These are phyloP conservation scores for Drosophila kuntzei DNA, from an alignment of 2,888 invertebrate species.

Conservation along the genomic window DNA sequence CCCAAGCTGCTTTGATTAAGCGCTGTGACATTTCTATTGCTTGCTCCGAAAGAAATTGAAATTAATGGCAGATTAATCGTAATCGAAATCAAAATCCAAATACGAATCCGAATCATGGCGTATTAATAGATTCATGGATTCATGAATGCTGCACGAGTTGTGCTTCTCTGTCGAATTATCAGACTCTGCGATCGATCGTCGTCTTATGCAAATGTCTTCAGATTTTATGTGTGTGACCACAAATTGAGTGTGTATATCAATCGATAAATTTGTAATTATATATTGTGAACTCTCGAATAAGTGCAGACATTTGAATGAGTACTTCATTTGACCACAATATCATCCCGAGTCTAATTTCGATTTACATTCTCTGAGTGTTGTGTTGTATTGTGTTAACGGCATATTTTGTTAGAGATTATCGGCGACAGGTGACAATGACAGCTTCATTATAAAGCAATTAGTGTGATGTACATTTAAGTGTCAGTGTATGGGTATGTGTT, in stretches of 20 bases:
- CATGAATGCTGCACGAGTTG: slow-evolving; percentile 15
- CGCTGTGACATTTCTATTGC: slow-evolving; percentile 75
- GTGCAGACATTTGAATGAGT: slow-evolving; percentile 6
- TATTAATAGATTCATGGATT: slow-evolving; percentile 60
- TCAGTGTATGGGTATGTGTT: slow-evolving; percentile 20
- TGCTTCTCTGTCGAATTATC: slow-evolving; percentile 28
- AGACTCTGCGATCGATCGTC: slow-evolving; percentile 20
- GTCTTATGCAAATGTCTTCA: slow-evolving; percentile 49
- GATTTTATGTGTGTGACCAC: slow-evolving; percentile 1
- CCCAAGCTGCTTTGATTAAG: slow-evolving; percentile 78
- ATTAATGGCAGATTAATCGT: slow-evolving; percentile 76
- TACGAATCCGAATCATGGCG: slow-evolving; percentile 26
- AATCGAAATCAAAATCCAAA: slow-evolving; percentile 43
- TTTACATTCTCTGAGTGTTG: slow-evolving; percentile 5
- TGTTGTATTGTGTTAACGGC: slow-evolving; percentile 24
- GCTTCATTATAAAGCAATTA: slow-evolving; percentile 83
- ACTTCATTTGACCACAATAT: slow-evolving; percentile 9
- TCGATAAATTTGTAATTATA: slow-evolving; percentile 1
- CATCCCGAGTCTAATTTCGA: slow-evolving; percentile 4
- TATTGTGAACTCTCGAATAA: background rate
- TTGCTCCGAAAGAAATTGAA: slow-evolving; percentile 59
- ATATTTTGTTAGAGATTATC: slow-evolving; percentile 72
- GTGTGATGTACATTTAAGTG: slow-evolving; percentile 40
- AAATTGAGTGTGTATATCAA: background rate
- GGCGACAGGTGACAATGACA: slow-evolving; percentile 84